Conservation (phyloP, 1,140 invertebrate species). For the Samia ricini region DNA sequence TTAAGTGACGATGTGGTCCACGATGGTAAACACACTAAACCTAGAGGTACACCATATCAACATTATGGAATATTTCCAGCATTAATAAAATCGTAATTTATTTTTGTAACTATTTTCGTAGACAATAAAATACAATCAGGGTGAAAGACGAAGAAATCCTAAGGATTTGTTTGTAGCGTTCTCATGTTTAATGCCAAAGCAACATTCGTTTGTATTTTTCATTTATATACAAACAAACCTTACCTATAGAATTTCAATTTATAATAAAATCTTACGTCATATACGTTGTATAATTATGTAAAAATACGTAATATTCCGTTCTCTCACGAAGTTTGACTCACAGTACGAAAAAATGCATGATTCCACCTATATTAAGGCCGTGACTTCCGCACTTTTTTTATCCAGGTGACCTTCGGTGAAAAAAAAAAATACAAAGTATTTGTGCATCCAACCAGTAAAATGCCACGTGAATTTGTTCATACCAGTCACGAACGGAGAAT, state of each 20-base stretch:
- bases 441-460: neutral
- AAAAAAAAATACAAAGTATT: neutral
- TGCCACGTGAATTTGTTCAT: neutral
- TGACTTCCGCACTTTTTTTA: constrained; percentile 47
- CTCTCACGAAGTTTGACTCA: neutral
- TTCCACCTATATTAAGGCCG: constrained; percentile 22
- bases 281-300: neutral
- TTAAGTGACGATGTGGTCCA: too few species aligned
- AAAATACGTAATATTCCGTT: constrained; percentile 1
- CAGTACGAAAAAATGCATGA: neutral
- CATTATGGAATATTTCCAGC: too few species aligned
- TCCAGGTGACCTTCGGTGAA: neutral
- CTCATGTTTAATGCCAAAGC: too few species aligned
- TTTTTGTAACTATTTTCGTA: too few species aligned
- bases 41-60: too few species aligned
- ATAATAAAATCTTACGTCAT: neutral
- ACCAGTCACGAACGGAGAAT: neutral
- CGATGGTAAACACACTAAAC: too few species aligned
- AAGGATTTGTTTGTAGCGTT: too few species aligned
- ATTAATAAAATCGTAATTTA: too few species aligned
- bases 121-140: too few species aligned
- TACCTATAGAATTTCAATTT: neutral
- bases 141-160: too few species aligned
- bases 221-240: too few species aligned
- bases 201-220: too few species aligned